A percentile compares a stretch with the other conserved stretches of the same genome.
phyloP scores from a whole-genome alignment of 1,140 invertebrate species.

The Drosophila malerkotliana region DNA sequence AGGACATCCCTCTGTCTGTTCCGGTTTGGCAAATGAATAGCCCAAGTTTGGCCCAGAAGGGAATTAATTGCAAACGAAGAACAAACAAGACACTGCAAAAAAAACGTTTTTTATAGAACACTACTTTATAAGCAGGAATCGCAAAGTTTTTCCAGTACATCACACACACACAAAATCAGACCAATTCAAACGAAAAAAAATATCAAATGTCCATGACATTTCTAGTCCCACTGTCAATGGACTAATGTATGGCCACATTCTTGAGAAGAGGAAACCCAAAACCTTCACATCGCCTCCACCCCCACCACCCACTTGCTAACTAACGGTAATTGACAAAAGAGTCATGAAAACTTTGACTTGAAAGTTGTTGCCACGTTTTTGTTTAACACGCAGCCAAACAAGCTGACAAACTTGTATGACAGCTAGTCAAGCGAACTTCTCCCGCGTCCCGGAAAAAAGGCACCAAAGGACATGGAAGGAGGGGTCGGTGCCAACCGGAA shows the following conservation, averaged over 20 bases:
- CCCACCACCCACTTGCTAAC: conserved; percentile 35
- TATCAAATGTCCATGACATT: conserved; percentile 36
- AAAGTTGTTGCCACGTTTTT: conserved; percentile 77
- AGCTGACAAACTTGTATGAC: conserved; percentile 78
- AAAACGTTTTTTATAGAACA: not conserved
- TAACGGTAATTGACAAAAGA: conserved; percentile 80
- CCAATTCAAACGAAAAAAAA: conserved; percentile 15
- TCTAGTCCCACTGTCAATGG: conserved; percentile 75
- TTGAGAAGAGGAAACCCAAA: not conserved
- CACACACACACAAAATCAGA: no score
- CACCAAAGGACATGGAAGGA: not conserved
- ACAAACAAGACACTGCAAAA: conserved; percentile 7
- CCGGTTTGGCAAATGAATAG: conserved; percentile 61
- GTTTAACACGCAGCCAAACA: conserved; percentile 76
- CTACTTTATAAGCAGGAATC: not conserved
- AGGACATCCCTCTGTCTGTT: conserved; percentile 18
- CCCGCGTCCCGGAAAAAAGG: conserved; percentile 30
- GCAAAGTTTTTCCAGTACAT: not conserved
- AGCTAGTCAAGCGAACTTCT: conserved; percentile 50
- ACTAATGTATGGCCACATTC: conserved; percentile 40
- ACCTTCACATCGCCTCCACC: not conserved
- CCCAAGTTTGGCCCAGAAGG: conserved; percentile 51
- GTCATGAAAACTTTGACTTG: conserved; percentile 79
- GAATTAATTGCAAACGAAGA: conserved; percentile 59
- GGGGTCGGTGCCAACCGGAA: conserved; percentile 7